Evolutionary conservation across 2,888 invertebrate genomes (phyloP), one percentile per base, ranked within the genome.

Genomic region (Diabrotica balteata): DNA sequence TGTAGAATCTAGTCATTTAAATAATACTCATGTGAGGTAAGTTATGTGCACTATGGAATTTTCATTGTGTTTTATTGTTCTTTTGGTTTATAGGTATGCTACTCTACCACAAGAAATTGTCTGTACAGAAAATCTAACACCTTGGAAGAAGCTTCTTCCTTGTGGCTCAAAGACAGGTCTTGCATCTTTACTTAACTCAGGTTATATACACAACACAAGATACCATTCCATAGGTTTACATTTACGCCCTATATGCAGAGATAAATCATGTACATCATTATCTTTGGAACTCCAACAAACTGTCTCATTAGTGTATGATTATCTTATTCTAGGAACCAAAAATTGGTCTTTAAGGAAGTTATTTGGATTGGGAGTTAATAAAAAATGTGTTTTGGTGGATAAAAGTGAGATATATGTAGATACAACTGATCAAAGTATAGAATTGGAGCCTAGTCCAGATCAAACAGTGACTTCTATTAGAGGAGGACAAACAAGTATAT

Each of bases 61-160:
- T 43, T 49, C 17, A 10, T 51, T 42, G 9, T 11, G n/a, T 45
- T 52, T 53, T 50, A 55, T 17, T 58, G 8, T 58, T 43, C 11
- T 8, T 32, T 57, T 64, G 7, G 42, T 59, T 73, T 76, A 42
- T 52, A 78, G 94, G 77, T 98, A 97, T 85, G 92, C 97, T 0
- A 91, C 94, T n/a, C 83, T 99, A 69, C 97, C 98, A 0, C 88
- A 95, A 73, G 99, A 99, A 87, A 94, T 96, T 77, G 96, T 98
- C 5, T 99, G 99, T 81, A 99, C 98, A 0, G 99, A 99, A 86
- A 99, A 99, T 86, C 86, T 99, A 77, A 98, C 99, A 10, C 98
- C 99, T 0, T 98, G 98, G 93, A 96, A 97, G 80, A 99, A 98
- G 82, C 86, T 99, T 6, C 84, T 99, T 55, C 98, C 99, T 0